phyloP scores from a whole-genome alignment of 2,797 vertebrate genomes.

The Aulostomus chinensis region DNA sequence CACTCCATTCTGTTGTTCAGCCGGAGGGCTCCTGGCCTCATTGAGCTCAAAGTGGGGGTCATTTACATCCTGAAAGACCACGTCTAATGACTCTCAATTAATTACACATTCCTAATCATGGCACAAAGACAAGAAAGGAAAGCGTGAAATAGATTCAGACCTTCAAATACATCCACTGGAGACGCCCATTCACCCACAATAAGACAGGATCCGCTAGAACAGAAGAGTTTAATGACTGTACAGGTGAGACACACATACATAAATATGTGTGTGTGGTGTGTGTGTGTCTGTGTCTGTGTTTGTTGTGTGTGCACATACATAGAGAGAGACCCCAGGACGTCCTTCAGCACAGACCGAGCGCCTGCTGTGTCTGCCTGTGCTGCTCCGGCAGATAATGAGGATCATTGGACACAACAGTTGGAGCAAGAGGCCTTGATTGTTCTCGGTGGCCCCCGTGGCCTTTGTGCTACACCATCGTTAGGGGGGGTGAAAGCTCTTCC shows the following conservation, averaged over 20 bases:
- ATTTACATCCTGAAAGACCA: conserved; percentile 50
- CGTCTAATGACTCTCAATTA: conserved; percentile 46
- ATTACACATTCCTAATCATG: conserved; percentile 31
- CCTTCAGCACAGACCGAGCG: no score
- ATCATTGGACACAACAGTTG: conserved; percentile 55
- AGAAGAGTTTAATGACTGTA: no score
- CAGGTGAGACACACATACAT: no score
- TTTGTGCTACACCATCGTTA: conserved; percentile 50
- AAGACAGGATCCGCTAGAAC: no score
- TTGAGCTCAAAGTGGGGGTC: conserved; percentile 30
- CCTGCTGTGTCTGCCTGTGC: conserved; percentile 19
- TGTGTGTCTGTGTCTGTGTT: no score
- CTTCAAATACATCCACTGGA: no score
- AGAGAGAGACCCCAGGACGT: no score
- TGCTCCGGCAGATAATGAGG: conserved; percentile 44
- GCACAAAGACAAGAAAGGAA: background rate
- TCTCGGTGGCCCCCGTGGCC: conserved; percentile 48
- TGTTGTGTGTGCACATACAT: no score
- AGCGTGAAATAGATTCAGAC: no score
- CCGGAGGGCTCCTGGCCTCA: conserved; percentile 41
- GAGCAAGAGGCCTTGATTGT: conserved; percentile 62
- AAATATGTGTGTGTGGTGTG: no score
- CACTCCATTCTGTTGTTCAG: conserved; percentile 19
- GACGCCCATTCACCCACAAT: background rate
- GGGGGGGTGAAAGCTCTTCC: conserved; percentile 60